Percentiles rank a stretch among this genome's conserved stretches.
Conservation (phyloP, 1,140 invertebrate species). For the Semibalanus balanoides region DNA sequence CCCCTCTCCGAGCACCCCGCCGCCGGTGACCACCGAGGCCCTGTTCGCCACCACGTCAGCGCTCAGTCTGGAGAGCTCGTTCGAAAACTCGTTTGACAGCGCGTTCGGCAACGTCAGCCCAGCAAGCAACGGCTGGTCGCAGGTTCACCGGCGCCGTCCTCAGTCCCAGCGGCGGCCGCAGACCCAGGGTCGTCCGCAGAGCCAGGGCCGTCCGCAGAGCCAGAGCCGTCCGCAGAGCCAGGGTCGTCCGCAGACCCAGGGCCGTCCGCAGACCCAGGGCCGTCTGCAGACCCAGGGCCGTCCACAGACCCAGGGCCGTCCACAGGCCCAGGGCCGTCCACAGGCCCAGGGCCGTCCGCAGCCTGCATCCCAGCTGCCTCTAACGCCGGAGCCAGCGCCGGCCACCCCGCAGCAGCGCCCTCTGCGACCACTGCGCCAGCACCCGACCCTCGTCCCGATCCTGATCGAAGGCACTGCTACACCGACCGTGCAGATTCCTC, state of each 20-base stretch:
- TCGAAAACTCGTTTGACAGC: not conserved
- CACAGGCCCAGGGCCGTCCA: not conserved
- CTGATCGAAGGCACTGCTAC: constrained; percentile 17
- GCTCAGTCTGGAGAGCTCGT: not conserved
- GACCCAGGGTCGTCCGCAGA: too few relatives aligned
- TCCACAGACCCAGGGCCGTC: not conserved
- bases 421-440: not conserved
- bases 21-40: not conserved
- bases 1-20: not conserved
- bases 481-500: not conserved
- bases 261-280: too few relatives aligned
- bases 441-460: constrained; percentile 17
- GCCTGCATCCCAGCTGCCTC: not conserved
- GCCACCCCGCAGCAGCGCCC: constrained; percentile 5
- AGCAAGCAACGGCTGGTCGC: not conserved
- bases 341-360: not conserved
- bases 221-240: too few relatives aligned
- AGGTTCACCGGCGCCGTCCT: not conserved
- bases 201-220: too few relatives aligned
- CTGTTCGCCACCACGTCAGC: not conserved
- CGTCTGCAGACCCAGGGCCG: not conserved
- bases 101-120: not conserved
- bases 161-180: not conserved
- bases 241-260: not conserved
- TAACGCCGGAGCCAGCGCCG: not conserved